A percentile compares a stretch with the other conserved stretches of the same genome.
Conservation (phyloP, 2,113 vertebrate species). For the Mormyrus iriodes region DNA sequence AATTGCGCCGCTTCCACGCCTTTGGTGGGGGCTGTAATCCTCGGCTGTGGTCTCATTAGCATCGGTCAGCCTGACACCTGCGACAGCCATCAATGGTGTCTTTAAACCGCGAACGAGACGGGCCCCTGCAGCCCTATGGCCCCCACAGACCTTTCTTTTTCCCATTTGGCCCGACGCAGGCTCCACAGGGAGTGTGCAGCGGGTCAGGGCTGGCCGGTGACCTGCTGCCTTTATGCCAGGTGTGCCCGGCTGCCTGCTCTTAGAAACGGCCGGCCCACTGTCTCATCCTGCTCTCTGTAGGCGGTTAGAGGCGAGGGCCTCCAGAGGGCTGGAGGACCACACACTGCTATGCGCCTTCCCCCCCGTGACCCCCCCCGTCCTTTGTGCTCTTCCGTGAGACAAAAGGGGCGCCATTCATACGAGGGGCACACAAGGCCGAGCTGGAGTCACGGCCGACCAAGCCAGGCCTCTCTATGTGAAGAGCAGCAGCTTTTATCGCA, state of each 20-base stretch:
- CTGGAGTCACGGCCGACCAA: not conserved
- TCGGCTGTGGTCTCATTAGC: conserved; percentile 80
- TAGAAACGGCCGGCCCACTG: not conserved
- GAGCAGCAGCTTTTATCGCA: not conserved
- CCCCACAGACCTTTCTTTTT: conserved; percentile 38
- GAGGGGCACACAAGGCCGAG: not conserved
- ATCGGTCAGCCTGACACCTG: conserved; percentile 80
- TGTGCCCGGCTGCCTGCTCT: not conserved
- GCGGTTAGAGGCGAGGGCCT: not conserved
- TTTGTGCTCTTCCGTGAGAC: not conserved
- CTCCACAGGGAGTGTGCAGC: conserved; percentile 52
- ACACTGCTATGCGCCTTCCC: not conserved
- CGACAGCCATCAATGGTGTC: conserved; percentile 80
- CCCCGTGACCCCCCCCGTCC: not conserved
- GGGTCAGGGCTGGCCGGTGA: conserved; percentile 49
- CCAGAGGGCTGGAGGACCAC: conserved; percentile 7
- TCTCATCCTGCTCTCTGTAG: not conserved
- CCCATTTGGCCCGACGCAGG: conserved; percentile 50
- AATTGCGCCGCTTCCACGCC: not conserved
- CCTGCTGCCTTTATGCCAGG: conserved; percentile 14
- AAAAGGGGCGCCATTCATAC: not conserved
- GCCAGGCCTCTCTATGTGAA: not conserved
- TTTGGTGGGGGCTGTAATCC: conserved; percentile 76
- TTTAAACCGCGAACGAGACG: conserved; percentile 56
- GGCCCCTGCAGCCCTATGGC: conserved; percentile 31